A percentile compares a stretch with the other conserved stretches of the same genome.
phyloP scores from a whole-genome alignment of 2,888 invertebrate species.

The Calliopum simillimum region DNA sequence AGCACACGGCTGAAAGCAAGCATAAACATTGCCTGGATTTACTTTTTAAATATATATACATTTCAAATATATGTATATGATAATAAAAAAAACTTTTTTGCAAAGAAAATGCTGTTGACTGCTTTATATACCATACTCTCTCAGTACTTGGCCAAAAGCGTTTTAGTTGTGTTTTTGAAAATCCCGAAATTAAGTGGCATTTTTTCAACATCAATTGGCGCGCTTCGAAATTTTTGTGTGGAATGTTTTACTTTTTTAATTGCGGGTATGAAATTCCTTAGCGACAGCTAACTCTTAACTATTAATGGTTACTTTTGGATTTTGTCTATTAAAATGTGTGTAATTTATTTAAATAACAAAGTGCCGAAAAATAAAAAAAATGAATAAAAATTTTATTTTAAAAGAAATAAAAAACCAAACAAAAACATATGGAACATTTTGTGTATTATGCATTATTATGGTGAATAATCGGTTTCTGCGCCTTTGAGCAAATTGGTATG shows the following conservation, averaged over 20 bases:
- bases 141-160: neutral
- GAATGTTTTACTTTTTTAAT: neutral
- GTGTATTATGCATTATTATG: neutral
- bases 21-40: neutral
- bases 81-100: no score
- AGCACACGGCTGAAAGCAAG: neutral
- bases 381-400: neutral
- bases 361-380: neutral
- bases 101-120: no score
- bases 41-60: no score
- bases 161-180: neutral
- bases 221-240: no score
- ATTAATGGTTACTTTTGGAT: neutral
- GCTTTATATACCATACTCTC: slow-evolving; percentile 8
- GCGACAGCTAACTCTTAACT: slow-evolving; percentile 22
- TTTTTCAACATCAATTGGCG: no score
- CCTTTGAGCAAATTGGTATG: neutral
- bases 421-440: neutral
- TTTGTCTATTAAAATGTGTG: neutral
- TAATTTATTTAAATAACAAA: slow-evolving; percentile 13
- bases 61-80: no score
- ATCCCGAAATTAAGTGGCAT: no score
- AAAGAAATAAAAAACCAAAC: neutral
- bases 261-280: slow-evolving; percentile 11
- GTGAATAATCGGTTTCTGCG: neutral